Evolutionary conservation across 2,888 invertebrate species (phyloP).

Genomic region (Pantelozetes paolii): DNA sequence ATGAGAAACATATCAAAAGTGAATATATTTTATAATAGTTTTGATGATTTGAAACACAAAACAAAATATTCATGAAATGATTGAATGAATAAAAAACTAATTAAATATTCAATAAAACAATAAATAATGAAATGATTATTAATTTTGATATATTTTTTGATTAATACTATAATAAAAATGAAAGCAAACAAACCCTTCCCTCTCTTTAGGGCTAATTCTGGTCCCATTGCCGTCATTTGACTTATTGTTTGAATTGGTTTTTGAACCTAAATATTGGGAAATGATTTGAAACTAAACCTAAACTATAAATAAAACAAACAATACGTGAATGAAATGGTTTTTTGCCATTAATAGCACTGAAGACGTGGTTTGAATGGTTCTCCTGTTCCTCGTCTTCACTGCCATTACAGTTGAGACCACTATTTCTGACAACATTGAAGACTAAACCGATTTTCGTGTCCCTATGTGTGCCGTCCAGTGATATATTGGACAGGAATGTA

Average conservation of each 20-base stretch:
- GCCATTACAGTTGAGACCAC: neutral
- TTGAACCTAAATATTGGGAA: neutral
- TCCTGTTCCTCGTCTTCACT: neutral
- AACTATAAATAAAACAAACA: neutral
- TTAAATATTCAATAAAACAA: no score
- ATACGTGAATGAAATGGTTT: neutral
- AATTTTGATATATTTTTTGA: no score
- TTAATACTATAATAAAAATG: no score
- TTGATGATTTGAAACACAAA: no score
- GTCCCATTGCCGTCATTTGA: neutral
- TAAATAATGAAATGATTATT: no score
- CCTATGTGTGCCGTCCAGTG: constrained; percentile 79
- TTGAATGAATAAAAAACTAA: no score
- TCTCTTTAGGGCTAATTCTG: constrained; percentile 15
- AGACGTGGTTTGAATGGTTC: no score
- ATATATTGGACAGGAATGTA: constrained; percentile 90
- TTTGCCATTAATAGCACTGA: neutral
- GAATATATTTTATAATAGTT: no score
- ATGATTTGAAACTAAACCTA: neutral
- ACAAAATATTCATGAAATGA: no score
- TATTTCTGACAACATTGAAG: constrained; percentile 30
- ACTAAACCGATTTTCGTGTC: constrained; percentile 57
- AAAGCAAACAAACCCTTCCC: constrained; percentile 13
- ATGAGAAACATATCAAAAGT: no score
- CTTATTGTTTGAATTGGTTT: neutral